phyloP scores from a whole-genome alignment of 2,888 invertebrate genomes.

The Platypus cylindrus region DNA sequence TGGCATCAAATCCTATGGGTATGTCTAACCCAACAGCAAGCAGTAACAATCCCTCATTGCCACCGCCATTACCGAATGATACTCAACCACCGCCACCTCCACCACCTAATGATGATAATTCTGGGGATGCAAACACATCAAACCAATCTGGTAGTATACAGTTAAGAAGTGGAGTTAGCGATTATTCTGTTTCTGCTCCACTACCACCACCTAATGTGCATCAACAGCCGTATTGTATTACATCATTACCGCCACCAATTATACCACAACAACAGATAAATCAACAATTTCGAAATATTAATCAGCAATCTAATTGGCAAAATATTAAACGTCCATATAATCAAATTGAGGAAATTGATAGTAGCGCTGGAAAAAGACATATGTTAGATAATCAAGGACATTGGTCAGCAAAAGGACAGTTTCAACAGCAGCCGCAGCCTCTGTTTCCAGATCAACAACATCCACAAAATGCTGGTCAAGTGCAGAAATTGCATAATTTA shows the following conservation, averaged over 20 bases:
- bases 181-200: no score
- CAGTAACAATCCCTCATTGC: slow-evolving; percentile 8
- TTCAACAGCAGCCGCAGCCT: slow-evolving; percentile 5
- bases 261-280: slow-evolving; percentile 18
- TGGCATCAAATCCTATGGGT: slow-evolving; percentile 20
- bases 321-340: slow-evolving; percentile 10
- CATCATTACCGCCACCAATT: slow-evolving; percentile 7
- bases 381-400: slow-evolving; percentile 10
- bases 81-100: slow-evolving; percentile 34
- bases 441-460: slow-evolving; percentile 3
- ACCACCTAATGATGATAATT: slow-evolving; percentile 32
- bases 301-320: no score
- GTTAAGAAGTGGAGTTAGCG: no score
- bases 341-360: slow-evolving; percentile 1
- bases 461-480: background rate
- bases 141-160: slow-evolving; percentile 2
- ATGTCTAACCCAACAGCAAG: no score
- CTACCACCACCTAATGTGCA: slow-evolving; percentile 11
- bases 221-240: background rate
- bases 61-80: slow-evolving; percentile 22
- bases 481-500: slow-evolving; percentile 15
- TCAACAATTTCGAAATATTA: slow-evolving; percentile 16
- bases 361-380: slow-evolving; percentile 9
- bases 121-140: slow-evolving; percentile 17
- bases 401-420: slow-evolving; percentile 1